Percentiles rank a stretch among this genome's conserved stretches.
Evolutionary conservation across 2,888 invertebrate genomes (phyloP).

Genomic region (Tiliacea aurago): DNA sequence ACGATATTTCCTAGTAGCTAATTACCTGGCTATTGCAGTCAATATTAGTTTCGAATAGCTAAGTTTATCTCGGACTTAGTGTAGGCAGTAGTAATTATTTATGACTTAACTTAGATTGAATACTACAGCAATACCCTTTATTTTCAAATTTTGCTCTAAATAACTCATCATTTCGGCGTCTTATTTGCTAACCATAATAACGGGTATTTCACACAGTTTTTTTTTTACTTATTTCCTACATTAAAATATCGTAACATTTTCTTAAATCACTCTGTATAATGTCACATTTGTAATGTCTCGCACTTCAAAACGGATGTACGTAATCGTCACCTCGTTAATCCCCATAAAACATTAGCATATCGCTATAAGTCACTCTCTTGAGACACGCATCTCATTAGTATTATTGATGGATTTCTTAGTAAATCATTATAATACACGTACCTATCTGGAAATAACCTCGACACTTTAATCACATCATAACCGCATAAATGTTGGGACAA

Average conservation of each 20-base stretch:
- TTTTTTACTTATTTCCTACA: too few relatives aligned
- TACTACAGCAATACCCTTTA: neutral
- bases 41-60: conserved; percentile 34
- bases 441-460: conserved; percentile 48
- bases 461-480: conserved; percentile 47
- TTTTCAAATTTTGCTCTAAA: neutral
- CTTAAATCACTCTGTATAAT: neutral
- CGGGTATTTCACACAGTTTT: neutral
- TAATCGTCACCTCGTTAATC: conserved; percentile 42
- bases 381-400: conserved; percentile 42
- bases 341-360: conserved; percentile 32
- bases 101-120: conserved; percentile 17
- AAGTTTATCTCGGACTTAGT: conserved; percentile 6
- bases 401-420: conserved; percentile 59
- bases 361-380: conserved; percentile 38
- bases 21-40: conserved; percentile 29
- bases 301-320: conserved; percentile 31
- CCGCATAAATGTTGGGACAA: conserved; percentile 30
- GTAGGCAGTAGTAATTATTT: conserved; percentile 22
- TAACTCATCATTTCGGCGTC: neutral
- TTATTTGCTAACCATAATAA: neutral
- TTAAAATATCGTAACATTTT: neutral
- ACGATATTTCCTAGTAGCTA: conserved; percentile 28
- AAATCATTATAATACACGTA: conserved; percentile 55
- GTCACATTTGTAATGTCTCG: conserved; percentile 24